Conservation (phyloP, 2,797 vertebrate genomes). For the Menidia menidia region DNA sequence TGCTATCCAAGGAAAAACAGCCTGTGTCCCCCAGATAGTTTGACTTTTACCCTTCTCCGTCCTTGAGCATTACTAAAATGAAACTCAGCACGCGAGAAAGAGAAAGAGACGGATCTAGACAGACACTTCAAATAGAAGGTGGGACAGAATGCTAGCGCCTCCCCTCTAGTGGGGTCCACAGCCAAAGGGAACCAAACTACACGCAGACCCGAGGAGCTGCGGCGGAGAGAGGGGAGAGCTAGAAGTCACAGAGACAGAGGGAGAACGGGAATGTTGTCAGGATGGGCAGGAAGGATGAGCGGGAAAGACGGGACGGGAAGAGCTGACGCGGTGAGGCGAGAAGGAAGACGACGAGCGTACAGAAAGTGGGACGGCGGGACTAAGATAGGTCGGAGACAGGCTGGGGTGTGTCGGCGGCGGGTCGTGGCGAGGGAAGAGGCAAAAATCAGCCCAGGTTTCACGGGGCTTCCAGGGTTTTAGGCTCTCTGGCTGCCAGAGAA, state of each 20-base stretch:
- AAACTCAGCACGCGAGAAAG: neutral
- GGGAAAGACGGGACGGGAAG: neutral
- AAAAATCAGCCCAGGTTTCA: conserved; percentile 10
- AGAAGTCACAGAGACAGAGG: conserved; percentile 21
- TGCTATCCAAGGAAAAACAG: too few species aligned
- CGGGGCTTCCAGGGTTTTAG: conserved; percentile 27
- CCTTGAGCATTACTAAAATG: neutral
- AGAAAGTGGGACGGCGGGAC: conserved; percentile 57
- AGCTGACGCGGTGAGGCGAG: conserved; percentile 26
- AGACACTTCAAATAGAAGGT: neutral
- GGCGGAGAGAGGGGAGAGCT: conserved; percentile 21
- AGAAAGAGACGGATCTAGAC: neutral
- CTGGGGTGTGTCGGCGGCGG: conserved; percentile 23
- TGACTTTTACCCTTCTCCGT: neutral
- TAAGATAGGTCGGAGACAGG: conserved; percentile 35
- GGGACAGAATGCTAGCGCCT: conserved; percentile 19
- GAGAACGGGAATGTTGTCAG: conserved; percentile 52
- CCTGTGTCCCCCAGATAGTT: neutral
- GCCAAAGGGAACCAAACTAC: conserved; percentile 76
- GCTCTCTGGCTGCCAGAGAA: conserved; percentile 55
- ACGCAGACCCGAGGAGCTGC: conserved; percentile 28
- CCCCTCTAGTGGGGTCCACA: conserved; percentile 36
- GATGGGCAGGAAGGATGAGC: conserved; percentile 34
- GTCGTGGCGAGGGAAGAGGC: conserved; percentile 19
- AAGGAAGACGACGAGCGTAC: conserved; percentile 8